Evolutionary conservation across 2,888 invertebrate species (phyloP), one percentile per base, ranked within the genome.

Genomic region (Stictocephala bisonia): DNA sequence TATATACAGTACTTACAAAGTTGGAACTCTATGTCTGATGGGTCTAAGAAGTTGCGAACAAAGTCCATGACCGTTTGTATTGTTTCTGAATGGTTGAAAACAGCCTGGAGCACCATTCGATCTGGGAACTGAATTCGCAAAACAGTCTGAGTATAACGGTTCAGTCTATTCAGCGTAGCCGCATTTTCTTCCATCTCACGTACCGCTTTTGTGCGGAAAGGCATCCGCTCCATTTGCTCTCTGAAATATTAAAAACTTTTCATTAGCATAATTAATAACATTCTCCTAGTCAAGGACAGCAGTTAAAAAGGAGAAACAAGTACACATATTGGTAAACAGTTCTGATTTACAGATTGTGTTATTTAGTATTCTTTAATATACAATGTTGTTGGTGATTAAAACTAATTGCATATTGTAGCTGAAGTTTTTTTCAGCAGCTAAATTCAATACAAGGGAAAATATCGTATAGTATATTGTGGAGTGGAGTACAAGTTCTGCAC

Each of bases 41-140:
- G 86, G 41, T 87, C 85, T 27, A 97, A 85, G 83, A 92, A 91
- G 64, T 86, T 87, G 80, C 88, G 89, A 0, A 96, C 88, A 85
- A 96, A 96, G 69, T 91, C 88, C 72, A 87, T 87, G 3, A 97
- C 87, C 75, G 88, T 87, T 79, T 87, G 85, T 31, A 96, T 86
- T 3, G 89, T 91, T 82, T 96, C 93, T 11, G 87, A 85, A 1
- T 96, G 93, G 77, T 87, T 86, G 81, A 97, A 97, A 44, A 92
- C 87, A 11, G 93, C 96, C 84, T 97, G 97, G 24, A 97, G 86
- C 44, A 96, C 93, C 51, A 91, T 87, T 68, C 91, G 89, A 84
- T 96, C 92, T 1, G 96, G 95, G 83, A 97, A 97, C 82, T 93
- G 92, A 76, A 97, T 86, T 71, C 97, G 86, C 53, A 97, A 90